Base-by-base conservation (phyloP, 2,797 vertebrate genomes). In the Clarias laeviceps region DNA sequence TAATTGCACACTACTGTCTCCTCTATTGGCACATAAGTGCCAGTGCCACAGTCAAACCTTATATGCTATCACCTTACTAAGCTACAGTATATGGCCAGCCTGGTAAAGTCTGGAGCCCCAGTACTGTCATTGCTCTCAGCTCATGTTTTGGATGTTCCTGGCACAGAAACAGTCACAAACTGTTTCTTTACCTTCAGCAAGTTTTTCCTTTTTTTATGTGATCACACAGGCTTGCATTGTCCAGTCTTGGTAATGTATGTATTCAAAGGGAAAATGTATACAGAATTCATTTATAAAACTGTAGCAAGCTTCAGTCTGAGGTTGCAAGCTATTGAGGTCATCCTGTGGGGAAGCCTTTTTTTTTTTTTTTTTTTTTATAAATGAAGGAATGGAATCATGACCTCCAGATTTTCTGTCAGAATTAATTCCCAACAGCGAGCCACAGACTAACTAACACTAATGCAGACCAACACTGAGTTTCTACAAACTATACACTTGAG, bases 201-300 rank as follows among this genome's bases (percentile, higher is more conserved):
- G 20, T 77, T 86, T 86, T 90, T 91, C 87, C 92, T 90, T 85
- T 83, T 90, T 83, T 69, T 62, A 85, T 91, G 89, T 76, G 72
- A 86, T 89, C 87, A 88, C 87, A 85, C 88, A 91, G 87, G 82
- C 72, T 84, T 87, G 80, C 89, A 90, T 87, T 85, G 84, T 89
- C 79, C 54, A 79, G 69, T 78, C 84, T 88, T 84, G n/a, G 78
- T 57, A 50, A 64, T 69, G 85, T 91, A 88, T 62, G 11, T 81
- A 88, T 86, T 57, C 64, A 86, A 76, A 68, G 64, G 50, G 77
- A 37, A 85, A 81, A 87, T 37, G 8, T 82, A 76, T 72, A 85
- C 90, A 81, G 89, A 86, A 81, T 90, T 90, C 89, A 91, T 92
- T 89, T 88, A 90, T 85, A 64, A 69, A 50, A 88, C 82, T 87